Base-by-base conservation (phyloP, 2,888 invertebrate species). In the Nomada flava region DNA sequence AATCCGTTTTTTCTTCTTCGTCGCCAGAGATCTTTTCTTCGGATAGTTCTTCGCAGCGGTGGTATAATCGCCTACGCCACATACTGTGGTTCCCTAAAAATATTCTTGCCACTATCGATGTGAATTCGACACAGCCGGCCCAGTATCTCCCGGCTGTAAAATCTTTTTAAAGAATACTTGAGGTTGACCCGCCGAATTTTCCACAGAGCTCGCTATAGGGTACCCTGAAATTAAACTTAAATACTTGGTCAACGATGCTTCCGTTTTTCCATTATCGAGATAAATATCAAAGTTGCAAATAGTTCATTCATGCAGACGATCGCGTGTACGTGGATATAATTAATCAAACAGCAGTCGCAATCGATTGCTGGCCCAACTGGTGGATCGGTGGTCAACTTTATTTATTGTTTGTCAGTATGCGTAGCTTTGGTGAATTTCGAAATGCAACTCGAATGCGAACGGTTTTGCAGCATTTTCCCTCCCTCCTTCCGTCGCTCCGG, bases 41-140 rank as follows among this genome's bases (percentile, higher is more conserved):
- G 83, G 85, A 88, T 84, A 86, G 82, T 80, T 84, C 74, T 60
- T 88, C 85, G 76, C 86, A 85, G 86, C 84, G 85, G 81, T 80
- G 82, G 83, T 76, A 85, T 86, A 82, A 86, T 84, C 85, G 81
- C 64, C 70, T 50, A 44, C 26, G 69, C 57, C 73, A 55, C 78
- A 53, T 70, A 60, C 59, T 62, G 83, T 23, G 69, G 26, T n/a
- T 53, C 65, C 75, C 86, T 86, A 88, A 89, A 88, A 89, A 89
- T 89, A 87, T 76, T 73, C 59, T n/a, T 50, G 36, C 20, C 50
- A 20, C 23, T 67, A 57, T 74, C 65, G 18, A 60, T 23, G 26
- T n/a, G 57, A n/a, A 59, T 57, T n/a, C 63, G 13, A 20, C 11
- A 42, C 57, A 29, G 47, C 52, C 13, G 69, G 52, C 29, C 26